Evolutionary conservation across 2,797 vertebrate genomes (phyloP), one percentile per base, ranked within the genome.

Genomic region (Girardinus metallicus): DNA sequence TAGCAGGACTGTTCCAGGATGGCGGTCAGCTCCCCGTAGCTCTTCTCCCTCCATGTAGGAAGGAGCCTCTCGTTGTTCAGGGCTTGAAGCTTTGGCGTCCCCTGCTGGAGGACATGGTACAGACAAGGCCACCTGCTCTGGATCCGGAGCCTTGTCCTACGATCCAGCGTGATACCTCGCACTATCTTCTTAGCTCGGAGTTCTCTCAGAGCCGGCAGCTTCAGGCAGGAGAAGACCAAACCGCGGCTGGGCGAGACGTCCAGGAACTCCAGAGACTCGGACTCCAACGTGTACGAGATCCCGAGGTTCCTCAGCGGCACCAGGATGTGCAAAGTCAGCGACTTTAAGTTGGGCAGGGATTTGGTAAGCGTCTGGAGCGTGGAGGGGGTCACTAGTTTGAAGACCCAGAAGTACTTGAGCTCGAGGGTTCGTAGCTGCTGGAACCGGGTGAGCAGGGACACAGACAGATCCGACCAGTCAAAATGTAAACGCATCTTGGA

Each of bases 351-450:
- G 0, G 96, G 96, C 76, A 97, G 92, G 0, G 96, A 95, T 75
- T 93, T 93, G 29, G 95, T 96, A 8, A 97, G 81, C 34, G 87
- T 88, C 82, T 96, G 95, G 91, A 97, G 92, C 0, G 95, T 96
- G 5, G 93, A 91, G 0, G 96, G 96, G 4, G 93, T 94, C 60
- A 97, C 96, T 0, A 96, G 95, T 83, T 96, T 97, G 71, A 97
- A 97, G 1, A 97, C 95, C 97, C 97, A 97, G 91, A 97, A 97
- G 83, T 96, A 97, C 74, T 96, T 97, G 16, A 97, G 94, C 90
- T 97, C 96, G 1, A 97, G 94, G 46, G 95, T 95, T n/a, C 94
- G 86, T 9, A 97, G 95, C 46, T 96, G 95, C 88, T 95, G 96
- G 88, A 97, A 97, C 73, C 90, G 94, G 2, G 92, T 92, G 73